Base-by-base conservation (phyloP, 2,888 invertebrate species). In the Sphaeridia pumilis region DNA sequence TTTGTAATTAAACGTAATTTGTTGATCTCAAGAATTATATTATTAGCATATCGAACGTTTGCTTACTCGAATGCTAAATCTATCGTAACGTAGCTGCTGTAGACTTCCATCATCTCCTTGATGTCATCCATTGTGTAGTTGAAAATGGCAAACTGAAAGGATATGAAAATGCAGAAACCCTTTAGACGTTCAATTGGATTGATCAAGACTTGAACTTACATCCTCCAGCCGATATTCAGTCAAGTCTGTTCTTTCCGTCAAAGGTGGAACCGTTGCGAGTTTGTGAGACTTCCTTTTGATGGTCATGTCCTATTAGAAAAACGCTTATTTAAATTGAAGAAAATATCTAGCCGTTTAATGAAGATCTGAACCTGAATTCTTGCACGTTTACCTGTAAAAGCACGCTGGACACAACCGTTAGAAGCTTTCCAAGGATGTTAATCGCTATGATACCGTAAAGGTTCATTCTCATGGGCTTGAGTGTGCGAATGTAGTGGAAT, bases 41-140 rank as follows among this genome's bases (percentile, higher is more conserved):
- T 12, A 24, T 12, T 20, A 22, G 27, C 35, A 10, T 35, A 34
- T 20, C n/a, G n/a, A n/a, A n/a, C n/a, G n/a, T n/a, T 27, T 12
- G 35, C 58, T 53, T 55, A 61, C 60, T 61, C 58, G 28, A 57
- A 56, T 17, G 56, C 28, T 7, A 58, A 45, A 45, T 61, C 58
- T 10, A 58, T 20, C 7, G 56, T 28, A 4, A 58, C 46, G 27
- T 49, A 58, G 12, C 49, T 52, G 14, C 56, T 54, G 46, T 58
- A 61, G 10, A 51, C 48, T 26, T 54, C 52, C 20, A 61, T 17
- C 46, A 34, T 38, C 5, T 14, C 20, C 20, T 5, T 38, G 12
- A 38, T 14, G 17, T 38, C 38, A 38, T 17, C 12, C 38, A 5
- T 12, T 5, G 10, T 38, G 17, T 38, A 38, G 31, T 31, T 14